Evolutionary conservation across 2,113 vertebrate species (phyloP), one percentile per base, ranked within the genome.

Genomic region (Cryptotis parvus): DNA sequence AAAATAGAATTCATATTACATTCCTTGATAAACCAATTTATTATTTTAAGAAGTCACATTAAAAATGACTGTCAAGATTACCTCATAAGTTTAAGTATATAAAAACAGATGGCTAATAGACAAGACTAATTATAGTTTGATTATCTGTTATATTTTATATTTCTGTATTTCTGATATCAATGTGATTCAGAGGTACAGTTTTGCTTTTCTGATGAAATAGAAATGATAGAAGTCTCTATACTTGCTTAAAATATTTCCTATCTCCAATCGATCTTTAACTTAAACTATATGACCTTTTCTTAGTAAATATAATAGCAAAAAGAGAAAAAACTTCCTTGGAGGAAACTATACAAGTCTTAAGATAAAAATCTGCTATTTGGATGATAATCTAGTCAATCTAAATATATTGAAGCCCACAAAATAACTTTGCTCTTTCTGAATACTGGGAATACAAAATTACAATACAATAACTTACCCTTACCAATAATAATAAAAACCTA

Each of bases 181-280:
- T 84, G 43, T 82, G 18, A 88, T 15, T 79, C 31, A 26, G 27
- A 70, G 26, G 10, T 5, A 41, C 9, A 80, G 66, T 49, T 74
- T 68, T 78, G 9, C 58, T 49, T 92, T 94, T 24, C 9, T 22
- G 5, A 16, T 29, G 49, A 72, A 5, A 91, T 74, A 75, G 18
- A 4, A 35, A 20, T 75, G 29, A 89, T 84, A 90, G 22, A 82
- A 26, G 22, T 20, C 3, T 2, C 6, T 69, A 43, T 35, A 84
- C 27, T 87, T 45, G 9, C 93, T 84, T 75, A 78, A 70, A 68
- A 52, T 0, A 4, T 63, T 91, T 92, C 35, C 2, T 89, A 84
- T 89, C 73, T 84, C 22, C 58, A 92, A 61, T 74, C 92, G 85
- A 91, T 88, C 69, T 91, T 92, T 82, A 90, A 61, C 94, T 89